Percentiles rank a stretch among this genome's conserved stretches.
These are phyloP conservation scores for Tragelaphus imberbis DNA, from an alignment of 2,113 vertebrate species.

Conservation along the genomic window DNA sequence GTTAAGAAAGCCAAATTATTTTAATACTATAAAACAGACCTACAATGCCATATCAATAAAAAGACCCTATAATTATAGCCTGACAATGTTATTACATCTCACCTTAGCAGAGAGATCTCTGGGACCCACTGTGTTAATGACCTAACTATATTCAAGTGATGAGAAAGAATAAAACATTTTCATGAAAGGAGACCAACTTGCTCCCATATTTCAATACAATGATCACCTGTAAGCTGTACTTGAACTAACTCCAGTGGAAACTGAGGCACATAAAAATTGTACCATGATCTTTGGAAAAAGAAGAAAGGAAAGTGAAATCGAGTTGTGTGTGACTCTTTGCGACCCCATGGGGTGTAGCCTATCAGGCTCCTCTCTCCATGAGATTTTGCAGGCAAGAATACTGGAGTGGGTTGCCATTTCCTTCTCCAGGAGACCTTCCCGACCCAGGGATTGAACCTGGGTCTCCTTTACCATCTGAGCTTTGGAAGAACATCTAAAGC, in stretches of 20 bases:
- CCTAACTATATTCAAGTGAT: neutral
- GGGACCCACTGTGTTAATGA: neutral
- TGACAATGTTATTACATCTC: neutral
- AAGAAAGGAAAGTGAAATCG: neutral
- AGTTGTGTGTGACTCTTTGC: neutral
- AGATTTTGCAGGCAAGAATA: neutral
- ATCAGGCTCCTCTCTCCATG: neutral
- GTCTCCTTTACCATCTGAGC: neutral
- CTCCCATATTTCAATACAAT: neutral
- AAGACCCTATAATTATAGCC: neutral
- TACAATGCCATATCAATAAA: neutral
- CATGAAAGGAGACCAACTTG: neutral
- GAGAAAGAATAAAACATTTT: neutral
- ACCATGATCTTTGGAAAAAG: neutral
- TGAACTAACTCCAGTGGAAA: neutral
- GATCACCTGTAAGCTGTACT: neutral
- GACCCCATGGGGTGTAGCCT: fast-evolving
- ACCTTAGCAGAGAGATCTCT: neutral
- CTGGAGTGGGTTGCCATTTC: neutral
- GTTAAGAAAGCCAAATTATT: neutral
- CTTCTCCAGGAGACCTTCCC: neutral
- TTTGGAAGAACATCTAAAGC: neutral
- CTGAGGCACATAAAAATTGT: neutral
- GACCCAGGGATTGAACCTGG: neutral
- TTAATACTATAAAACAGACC: neutral